phyloP scores from a whole-genome alignment of 2,888 invertebrate genomes.

The Standfussiana lucernea region DNA sequence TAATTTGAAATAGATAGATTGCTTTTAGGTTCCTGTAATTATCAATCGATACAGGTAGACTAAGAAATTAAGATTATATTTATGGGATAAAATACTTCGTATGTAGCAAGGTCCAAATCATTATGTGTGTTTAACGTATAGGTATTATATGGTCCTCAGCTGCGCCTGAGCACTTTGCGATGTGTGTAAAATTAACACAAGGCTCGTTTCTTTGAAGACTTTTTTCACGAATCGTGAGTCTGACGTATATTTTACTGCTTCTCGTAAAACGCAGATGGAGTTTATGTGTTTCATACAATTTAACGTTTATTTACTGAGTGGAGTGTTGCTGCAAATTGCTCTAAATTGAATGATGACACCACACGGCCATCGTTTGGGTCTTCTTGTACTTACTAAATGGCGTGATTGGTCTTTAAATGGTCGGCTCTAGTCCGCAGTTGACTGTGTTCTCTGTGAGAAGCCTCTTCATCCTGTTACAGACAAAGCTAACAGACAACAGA shows the following conservation, averaged over 20 bases:
- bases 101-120: not conserved
- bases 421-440: not conserved
- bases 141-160: not conserved
- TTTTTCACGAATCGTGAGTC: constrained; percentile 13
- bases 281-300: constrained; percentile 39
- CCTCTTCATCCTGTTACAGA: too few species aligned
- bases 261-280: constrained; percentile 39
- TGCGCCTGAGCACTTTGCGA: not conserved
- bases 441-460: not conserved
- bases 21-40: not conserved
- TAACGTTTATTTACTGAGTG: constrained; percentile 40
- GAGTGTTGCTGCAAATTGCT: constrained; percentile 22
- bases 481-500: too few species aligned
- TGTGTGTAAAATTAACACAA: constrained; percentile 20
- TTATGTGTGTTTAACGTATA: not conserved
- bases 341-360: constrained; percentile 36
- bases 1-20: not conserved
- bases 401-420: not conserved
- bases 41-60: not conserved
- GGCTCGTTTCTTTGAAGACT: constrained; percentile 41
- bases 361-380: not conserved
- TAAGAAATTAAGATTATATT: not conserved
- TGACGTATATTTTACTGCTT: constrained; percentile 25
- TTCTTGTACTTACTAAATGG: constrained; percentile 1
- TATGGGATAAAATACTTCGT: not conserved